Evolutionary conservation across 2,888 invertebrate species (phyloP).

Genomic region (Drosophila bunnanda): DNA sequence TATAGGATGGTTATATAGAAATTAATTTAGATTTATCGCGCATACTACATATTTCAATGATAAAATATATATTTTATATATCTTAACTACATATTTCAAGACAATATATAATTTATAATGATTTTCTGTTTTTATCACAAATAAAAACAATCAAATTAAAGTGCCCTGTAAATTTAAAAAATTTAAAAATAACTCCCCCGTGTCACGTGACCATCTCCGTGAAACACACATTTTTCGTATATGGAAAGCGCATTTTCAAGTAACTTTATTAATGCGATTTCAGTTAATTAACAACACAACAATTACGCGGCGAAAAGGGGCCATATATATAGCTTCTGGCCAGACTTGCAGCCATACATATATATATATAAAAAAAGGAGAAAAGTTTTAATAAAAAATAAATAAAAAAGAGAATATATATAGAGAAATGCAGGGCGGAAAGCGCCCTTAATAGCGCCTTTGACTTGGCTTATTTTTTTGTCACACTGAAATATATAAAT

Average conservation of each 20-base stretch:
- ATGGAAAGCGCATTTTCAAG: conserved; percentile 48
- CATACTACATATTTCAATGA: no score
- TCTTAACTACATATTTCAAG: no score
- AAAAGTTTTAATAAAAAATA: conserved; percentile 6
- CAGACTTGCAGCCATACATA: not conserved
- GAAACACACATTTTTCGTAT: conserved; percentile 2
- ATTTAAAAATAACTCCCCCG: not conserved
- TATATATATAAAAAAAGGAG: not conserved
- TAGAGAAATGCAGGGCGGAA: not conserved
- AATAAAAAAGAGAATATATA: not conserved
- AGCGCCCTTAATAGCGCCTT: conserved; percentile 12
- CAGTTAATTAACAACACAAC: conserved; percentile 73
- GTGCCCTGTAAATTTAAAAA: no score
- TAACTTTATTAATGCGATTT: conserved; percentile 75
- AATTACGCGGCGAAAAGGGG: conserved; percentile 43
- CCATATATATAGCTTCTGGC: not conserved
- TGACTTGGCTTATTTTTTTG: not conserved
- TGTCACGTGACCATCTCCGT: conserved; percentile 8
- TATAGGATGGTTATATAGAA: no score
- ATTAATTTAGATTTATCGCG: no score
- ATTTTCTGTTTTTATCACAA: not conserved
- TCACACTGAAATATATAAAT: not conserved
- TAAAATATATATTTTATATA: no score
- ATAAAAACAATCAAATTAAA: not conserved
- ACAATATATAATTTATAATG: no score